Percentiles rank a stretch among this genome's conserved stretches.
These are phyloP conservation scores for Blastomussa wellsi DNA, from an alignment of 92 coral and sea anemone genomes.

Conservation along the genomic window DNA sequence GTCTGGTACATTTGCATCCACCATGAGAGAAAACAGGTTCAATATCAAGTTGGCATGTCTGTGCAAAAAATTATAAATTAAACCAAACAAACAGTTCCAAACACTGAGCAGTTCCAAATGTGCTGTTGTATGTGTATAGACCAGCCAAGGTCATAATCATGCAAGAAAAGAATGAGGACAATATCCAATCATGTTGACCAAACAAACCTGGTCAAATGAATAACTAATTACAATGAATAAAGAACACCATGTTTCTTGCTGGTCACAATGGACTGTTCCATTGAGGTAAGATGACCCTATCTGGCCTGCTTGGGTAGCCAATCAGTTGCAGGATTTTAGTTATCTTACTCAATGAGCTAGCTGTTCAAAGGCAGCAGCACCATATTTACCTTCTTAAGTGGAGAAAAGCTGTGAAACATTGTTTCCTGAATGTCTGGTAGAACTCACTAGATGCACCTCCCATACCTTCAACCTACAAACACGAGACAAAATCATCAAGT, in stretches of 20 bases:
- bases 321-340: too few relatives aligned
- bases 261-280: neutral
- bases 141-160: too few relatives aligned
- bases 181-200: too few relatives aligned
- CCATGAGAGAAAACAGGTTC: conserved; percentile 94
- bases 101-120: neutral
- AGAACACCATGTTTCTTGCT: too few relatives aligned
- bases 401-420: conserved; percentile 93
- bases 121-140: too few relatives aligned
- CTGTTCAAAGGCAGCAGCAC: neutral
- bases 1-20: conserved; percentile 98
- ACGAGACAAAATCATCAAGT: neutral
- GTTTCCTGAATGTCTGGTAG: conserved; percentile 95
- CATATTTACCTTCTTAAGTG: conserved; percentile 80
- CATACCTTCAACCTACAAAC: conserved; percentile 94
- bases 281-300: too few relatives aligned
- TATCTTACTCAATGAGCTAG: too few relatives aligned
- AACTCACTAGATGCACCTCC: conserved; percentile 97
- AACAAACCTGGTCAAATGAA: too few relatives aligned
- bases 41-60: conserved; percentile 94
- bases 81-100: neutral
- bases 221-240: too few relatives aligned
- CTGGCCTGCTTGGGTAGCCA: too few relatives aligned
- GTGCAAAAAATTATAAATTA: neutral
- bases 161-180: too few relatives aligned